A percentile compares a stretch with the other conserved stretches of the same genome.
phyloP scores from a whole-genome alignment of 2,797 vertebrate genomes.

The Phataginus tetradactyla region DNA sequence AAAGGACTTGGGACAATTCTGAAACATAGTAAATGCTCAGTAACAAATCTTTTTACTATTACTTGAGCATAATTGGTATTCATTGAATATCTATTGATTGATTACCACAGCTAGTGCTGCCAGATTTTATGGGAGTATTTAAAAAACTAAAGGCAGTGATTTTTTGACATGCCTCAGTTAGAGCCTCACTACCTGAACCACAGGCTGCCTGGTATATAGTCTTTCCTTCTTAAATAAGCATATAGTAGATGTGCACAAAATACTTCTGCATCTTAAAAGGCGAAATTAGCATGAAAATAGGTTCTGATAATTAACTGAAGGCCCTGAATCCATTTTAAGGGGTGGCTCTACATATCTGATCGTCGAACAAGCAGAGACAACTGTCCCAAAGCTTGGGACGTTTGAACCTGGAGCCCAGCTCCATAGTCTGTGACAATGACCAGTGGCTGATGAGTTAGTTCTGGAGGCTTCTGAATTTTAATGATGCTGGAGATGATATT shows the following conservation, averaged over 20 bases:
- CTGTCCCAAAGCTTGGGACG: constrained; percentile 72
- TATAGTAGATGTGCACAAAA: background rate
- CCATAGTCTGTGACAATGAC: constrained; percentile 93
- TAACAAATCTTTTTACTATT: constrained; percentile 63
- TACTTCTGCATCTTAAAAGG: background rate
- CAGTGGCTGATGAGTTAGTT: constrained; percentile 98
- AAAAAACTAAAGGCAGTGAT: constrained; percentile 16
- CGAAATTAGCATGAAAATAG: background rate
- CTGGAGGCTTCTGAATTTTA: constrained; percentile 99
- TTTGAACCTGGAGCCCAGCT: constrained; percentile 82
- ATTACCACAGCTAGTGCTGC: background rate
- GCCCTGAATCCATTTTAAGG: background rate
- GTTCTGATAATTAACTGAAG: background rate
- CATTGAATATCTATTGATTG: constrained; percentile 63
- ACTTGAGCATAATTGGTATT: constrained; percentile 66
- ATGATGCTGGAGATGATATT: constrained; percentile 99
- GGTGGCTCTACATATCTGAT: background rate
- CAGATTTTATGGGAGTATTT: constrained; percentile 35
- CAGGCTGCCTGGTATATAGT: background rate
- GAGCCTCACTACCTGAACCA: background rate
- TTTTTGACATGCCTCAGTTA: background rate
- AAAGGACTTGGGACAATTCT: constrained; percentile 57
- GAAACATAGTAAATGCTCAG: constrained; percentile 49
- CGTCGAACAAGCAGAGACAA: constrained; percentile 63
- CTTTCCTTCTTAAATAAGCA: constrained; percentile 29